Evolutionary conservation across 2,797 vertebrate species (phyloP).

Genomic region (Pygocentrus nattereri): DNA sequence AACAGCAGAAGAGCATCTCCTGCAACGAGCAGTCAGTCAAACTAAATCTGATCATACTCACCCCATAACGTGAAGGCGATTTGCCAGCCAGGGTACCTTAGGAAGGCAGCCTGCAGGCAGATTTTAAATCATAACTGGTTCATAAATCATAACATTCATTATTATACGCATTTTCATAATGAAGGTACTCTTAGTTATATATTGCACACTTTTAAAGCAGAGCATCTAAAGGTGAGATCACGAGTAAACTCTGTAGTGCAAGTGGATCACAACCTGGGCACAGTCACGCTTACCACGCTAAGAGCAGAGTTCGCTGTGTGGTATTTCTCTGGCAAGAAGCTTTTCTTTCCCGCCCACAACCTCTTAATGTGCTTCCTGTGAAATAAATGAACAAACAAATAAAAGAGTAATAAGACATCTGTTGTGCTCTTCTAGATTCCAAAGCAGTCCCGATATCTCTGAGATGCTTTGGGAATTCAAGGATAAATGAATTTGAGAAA

Average conservation of each 20-base stretch:
- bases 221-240: too few relatives aligned
- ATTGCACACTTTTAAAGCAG: too few relatives aligned
- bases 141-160: background rate
- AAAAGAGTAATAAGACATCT: background rate
- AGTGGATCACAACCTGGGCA: background rate
- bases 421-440: background rate
- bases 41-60: background rate
- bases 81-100: constrained; percentile 91
- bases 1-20: too few relatives aligned
- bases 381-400: constrained; percentile 1
- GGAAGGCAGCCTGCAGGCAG: constrained; percentile 82
- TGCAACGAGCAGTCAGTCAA: background rate
- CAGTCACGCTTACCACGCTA: constrained; percentile 81
- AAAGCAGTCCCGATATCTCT: background rate
- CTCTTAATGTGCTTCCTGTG: constrained; percentile 88
- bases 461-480: background rate
- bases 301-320: constrained; percentile 74
- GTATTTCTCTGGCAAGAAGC: constrained; percentile 83
- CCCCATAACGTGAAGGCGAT: constrained; percentile 85
- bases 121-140: background rate
- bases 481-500: too few relatives aligned
- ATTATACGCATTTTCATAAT: background rate
- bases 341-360: constrained; percentile 85
- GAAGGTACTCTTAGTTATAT: too few relatives aligned
- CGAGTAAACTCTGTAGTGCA: too few relatives aligned